Evolutionary conservation across 30 jellyfish, hydroid and myxozoan species (phyloP), one percentile per base, ranked within the genome.

Genomic region (Pelagia noctiluca): DNA sequence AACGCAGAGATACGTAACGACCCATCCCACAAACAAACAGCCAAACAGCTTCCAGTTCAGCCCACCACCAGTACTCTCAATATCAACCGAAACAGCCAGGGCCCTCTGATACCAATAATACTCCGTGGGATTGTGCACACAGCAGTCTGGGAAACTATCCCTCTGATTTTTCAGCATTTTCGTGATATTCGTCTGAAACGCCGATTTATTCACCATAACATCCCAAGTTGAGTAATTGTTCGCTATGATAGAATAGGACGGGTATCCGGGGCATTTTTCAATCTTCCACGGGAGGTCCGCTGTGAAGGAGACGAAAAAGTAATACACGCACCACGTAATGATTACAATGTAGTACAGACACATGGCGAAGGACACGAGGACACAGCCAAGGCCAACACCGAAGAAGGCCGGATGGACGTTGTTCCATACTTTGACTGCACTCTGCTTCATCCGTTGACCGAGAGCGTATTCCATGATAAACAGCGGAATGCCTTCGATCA

Each of bases 321-420:
- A 91, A 47, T 91, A 91, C 53, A 91, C 87, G 73, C 98, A 91
- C 98, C 98, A 91, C 37, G 98, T 91, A 32, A 91, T 91, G 69
- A 91, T 83, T 50, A 91, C 98, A 57, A 91, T 91, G 90, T 91
- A 91, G 71, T 91, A 91, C 2, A 90, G 72, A 71, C 98, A 91
- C 98, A 91, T 91, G 19, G 98, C 98, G 82, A 91, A 91, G 0
- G 98, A 91, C 35, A 91, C 98, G 63, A 91, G 67, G 89, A 91
- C 65, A 35, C 98, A 91, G n/a, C 97, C 89, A 21, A 85, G 46
- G 35, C 98, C 98, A 63, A 91, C 96, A 38, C 98, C 98, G 80
- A 91, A 91, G 76, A 91, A 91, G 26, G 85, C 98, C 10, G 98
- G 98, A 50, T 91, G 98, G 10, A 91, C 95, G 52, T 86, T 91